Conservation (phyloP, 2,888 invertebrate genomes). For the Sarcophaga variegata region DNA sequence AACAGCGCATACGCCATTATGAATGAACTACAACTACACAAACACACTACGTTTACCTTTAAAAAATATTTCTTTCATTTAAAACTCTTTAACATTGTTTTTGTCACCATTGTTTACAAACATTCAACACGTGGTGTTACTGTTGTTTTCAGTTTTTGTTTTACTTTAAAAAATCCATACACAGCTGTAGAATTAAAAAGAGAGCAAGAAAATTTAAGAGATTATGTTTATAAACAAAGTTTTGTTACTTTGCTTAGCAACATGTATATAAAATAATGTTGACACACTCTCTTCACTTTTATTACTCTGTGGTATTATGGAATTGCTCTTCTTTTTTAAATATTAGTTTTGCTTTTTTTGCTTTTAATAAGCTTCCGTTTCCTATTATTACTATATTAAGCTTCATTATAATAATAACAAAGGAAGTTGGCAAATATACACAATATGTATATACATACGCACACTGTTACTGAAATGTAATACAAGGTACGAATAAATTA, state of each 20-base stretch:
- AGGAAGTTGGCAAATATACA: background rate
- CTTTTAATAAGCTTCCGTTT: background rate
- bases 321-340: background rate
- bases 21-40: too few species aligned
- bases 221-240: background rate
- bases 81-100: background rate
- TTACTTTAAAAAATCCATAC: background rate
- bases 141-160: background rate
- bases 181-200: background rate
- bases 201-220: background rate
- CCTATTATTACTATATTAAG: background rate
- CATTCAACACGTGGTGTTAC: slow-evolving; percentile 30
- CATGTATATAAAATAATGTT: background rate
- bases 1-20: too few species aligned
- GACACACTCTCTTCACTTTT: too few species aligned
- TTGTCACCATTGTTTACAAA: slow-evolving; percentile 28
- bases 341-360: background rate
- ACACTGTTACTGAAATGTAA: background rate
- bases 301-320: background rate
- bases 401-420: background rate
- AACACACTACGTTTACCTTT: too few species aligned
- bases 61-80: too few species aligned
- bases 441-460: background rate
- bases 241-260: background rate
- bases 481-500: too few species aligned